Evolutionary conservation across 2,888 invertebrate genomes (phyloP).

Genomic region (Cyaniris semiargus): DNA sequence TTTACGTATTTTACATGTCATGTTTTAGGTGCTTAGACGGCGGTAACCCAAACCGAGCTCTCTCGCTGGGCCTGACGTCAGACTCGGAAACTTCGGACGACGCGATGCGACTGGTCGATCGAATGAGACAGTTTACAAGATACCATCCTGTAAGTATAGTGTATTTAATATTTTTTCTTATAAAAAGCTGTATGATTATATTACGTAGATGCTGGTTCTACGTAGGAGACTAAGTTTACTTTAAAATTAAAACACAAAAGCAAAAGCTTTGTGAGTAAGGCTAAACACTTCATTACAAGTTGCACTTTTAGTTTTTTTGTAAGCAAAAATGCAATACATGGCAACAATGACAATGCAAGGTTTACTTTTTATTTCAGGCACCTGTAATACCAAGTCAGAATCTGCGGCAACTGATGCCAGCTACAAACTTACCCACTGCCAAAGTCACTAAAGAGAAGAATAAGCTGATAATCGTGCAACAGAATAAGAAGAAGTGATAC

Average conservation of each 20-base stretch:
- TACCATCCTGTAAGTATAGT: conserved; percentile 61
- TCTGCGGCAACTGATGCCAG: conserved; percentile 84
- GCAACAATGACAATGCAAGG: background rate
- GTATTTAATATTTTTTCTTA: background rate
- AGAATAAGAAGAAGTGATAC: conserved; percentile 77
- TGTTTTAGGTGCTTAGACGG: conserved; percentile 59
- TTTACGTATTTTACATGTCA: too few species aligned
- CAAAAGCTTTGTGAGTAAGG: too few species aligned
- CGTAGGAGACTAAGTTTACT: too few species aligned
- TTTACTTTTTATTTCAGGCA: conserved; percentile 54
- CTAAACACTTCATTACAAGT: too few species aligned
- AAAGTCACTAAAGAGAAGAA: conserved; percentile 91
- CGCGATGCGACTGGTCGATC: conserved; percentile 71
- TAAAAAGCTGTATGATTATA: background rate
- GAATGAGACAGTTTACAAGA: conserved; percentile 71
- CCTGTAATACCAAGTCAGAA: conserved; percentile 84
- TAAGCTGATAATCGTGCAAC: conserved; percentile 89
- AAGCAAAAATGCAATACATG: background rate
- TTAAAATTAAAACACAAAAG: too few species aligned
- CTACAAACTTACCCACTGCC: conserved; percentile 83
- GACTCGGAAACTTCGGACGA: conserved; percentile 75
- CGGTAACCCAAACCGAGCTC: conserved; percentile 58
- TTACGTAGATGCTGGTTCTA: too few species aligned
- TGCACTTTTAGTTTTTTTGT: too few species aligned
- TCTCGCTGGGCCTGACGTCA: conserved; percentile 66